A percentile compares a stretch with the other conserved stretches of the same genome.
Evolutionary conservation across 2,797 vertebrate species (phyloP).

Genomic region (Micromesistius poutassou): DNA sequence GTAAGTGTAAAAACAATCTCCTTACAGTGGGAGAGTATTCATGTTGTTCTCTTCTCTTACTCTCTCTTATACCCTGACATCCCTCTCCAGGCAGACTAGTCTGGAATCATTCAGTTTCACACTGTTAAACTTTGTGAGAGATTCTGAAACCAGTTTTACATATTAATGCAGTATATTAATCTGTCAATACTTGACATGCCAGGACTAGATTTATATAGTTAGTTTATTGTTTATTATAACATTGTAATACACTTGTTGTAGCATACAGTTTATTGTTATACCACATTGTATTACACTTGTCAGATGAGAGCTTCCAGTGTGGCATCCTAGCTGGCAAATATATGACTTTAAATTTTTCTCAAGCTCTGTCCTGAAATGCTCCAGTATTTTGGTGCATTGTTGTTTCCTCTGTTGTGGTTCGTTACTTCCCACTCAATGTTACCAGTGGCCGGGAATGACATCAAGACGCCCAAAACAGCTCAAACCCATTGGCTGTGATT

Average conservation of each 20-base stretch:
- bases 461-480: conserved; percentile 64
- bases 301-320: not conserved
- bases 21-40: no score
- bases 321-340: not conserved
- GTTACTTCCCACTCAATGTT: conserved; percentile 55
- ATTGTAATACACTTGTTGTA: not conserved
- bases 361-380: conserved; percentile 21
- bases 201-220: no score
- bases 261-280: not conserved
- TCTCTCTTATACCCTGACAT: not conserved
- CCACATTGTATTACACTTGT: not conserved
- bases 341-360: not conserved
- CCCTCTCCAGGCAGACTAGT: not conserved
- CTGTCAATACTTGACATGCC: no score
- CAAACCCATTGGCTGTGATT: conserved; percentile 39
- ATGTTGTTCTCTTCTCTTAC: not conserved
- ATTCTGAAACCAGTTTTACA: not conserved
- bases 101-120: not conserved
- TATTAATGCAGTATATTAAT: not conserved
- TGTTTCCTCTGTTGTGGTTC: conserved; percentile 59
- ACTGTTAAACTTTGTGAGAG: not conserved
- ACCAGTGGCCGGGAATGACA: conserved; percentile 62
- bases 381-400: conserved; percentile 47
- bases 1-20: not conserved
- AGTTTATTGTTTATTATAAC: not conserved